Evolutionary conservation across 2,888 invertebrate genomes (phyloP).

Genomic region (Crocallis elinguaria): DNA sequence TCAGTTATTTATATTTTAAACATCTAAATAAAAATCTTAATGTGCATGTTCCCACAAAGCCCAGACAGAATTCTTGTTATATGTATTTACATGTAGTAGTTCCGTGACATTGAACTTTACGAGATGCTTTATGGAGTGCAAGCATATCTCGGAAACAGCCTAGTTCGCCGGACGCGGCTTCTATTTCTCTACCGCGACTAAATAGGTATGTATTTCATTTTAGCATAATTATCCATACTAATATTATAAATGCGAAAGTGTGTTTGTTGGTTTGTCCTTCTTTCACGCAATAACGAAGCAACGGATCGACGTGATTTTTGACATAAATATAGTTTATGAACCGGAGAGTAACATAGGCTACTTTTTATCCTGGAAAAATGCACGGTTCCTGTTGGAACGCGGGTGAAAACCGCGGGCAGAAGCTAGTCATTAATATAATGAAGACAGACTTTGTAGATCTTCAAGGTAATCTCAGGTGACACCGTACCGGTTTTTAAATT

Average conservation of each 20-base stretch:
- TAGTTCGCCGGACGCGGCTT: slow-evolving; percentile 5
- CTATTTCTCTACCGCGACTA: neutral
- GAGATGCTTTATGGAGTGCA: slow-evolving; percentile 15
- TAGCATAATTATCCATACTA: neutral
- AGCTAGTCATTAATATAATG: neutral
- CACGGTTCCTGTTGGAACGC: too few relatives aligned
- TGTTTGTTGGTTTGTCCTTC: too few relatives aligned
- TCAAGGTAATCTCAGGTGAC: neutral
- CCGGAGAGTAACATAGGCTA: too few relatives aligned
- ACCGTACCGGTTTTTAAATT: neutral
- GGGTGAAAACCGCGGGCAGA: too few relatives aligned
- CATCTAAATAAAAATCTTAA: slow-evolving; percentile 21
- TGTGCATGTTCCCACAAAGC: slow-evolving; percentile 19
- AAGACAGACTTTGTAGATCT: neutral
- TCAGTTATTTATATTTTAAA: slow-evolving; percentile 21
- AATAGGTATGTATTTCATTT: neutral
- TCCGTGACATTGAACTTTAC: slow-evolving; percentile 31
- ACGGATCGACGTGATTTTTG: too few relatives aligned
- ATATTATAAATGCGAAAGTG: too few relatives aligned
- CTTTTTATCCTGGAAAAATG: too few relatives aligned
- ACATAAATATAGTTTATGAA: too few relatives aligned
- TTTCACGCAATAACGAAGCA: too few relatives aligned
- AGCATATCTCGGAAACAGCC: slow-evolving; percentile 2
- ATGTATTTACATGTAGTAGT: slow-evolving; percentile 26
- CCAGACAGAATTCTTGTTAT: slow-evolving; percentile 26